Evolutionary conservation across 2,113 vertebrate genomes (phyloP).

Genomic region (Harpagus bidentatus): DNA sequence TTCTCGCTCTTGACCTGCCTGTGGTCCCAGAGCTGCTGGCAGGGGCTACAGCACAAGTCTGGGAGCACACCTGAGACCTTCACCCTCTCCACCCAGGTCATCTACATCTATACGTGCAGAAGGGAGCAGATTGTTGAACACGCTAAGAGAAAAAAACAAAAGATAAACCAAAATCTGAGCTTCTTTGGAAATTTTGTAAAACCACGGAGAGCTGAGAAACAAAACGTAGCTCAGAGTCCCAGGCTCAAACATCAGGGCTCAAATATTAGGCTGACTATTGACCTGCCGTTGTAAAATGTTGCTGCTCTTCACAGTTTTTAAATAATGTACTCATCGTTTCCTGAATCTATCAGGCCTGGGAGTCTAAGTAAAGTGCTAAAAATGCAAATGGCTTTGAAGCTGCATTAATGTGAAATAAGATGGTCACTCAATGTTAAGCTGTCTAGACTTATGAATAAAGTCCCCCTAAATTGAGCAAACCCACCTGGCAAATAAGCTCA

Average conservation of each 20-base stretch:
- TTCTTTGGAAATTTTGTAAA: neutral
- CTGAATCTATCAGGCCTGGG: constrained; percentile 8
- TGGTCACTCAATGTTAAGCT: constrained; percentile 21
- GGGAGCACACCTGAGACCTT: neutral
- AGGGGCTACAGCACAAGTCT: neutral
- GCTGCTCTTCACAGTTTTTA: neutral
- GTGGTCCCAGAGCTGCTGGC: neutral
- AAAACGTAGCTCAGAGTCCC: neutral
- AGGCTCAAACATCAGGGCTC: neutral
- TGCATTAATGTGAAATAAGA: constrained; percentile 24
- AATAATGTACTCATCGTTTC: neutral
- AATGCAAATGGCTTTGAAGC: constrained; percentile 19
- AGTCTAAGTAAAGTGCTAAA: neutral
- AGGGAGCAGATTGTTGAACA: neutral
- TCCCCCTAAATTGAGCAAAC: constrained; percentile 20
- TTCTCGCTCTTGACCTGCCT: neutral
- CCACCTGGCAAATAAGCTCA: neutral
- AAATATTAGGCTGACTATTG: neutral
- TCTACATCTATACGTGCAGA: neutral
- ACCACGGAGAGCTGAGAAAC: neutral
- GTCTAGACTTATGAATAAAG: constrained; percentile 30
- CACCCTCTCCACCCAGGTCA: neutral
- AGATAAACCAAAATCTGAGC: neutral
- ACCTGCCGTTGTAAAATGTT: neutral
- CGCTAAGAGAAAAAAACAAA: accelerated